Conservation (phyloP, 2,888 invertebrate genomes). For the Mystacides longicornis region DNA sequence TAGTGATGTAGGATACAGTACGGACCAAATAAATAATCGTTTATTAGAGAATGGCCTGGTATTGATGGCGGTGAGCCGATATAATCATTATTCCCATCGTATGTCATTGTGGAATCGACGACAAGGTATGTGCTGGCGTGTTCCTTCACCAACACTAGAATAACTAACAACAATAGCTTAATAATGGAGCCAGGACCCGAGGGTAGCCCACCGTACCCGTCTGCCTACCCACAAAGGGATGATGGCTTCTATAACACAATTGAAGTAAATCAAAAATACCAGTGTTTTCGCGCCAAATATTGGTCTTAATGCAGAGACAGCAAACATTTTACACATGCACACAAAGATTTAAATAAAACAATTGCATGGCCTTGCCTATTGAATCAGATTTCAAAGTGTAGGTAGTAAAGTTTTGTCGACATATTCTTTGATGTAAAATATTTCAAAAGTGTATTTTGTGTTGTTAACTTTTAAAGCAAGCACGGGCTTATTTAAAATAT, state of each 20-base stretch:
- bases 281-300: slow-evolving; percentile 6
- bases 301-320: not conserved
- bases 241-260: not conserved
- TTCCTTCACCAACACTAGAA: not conserved
- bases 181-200: slow-evolving; percentile 5
- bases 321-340: not conserved
- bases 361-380: too few relatives aligned
- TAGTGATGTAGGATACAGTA: too few relatives aligned
- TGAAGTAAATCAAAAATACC: slow-evolving; percentile 10
- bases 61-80: slow-evolving; percentile 25
- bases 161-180: slow-evolving; percentile 6
- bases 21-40: slow-evolving; percentile 24
- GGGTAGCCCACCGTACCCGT: too few relatives aligned
- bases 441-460: too few relatives aligned
- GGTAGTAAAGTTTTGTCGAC: too few relatives aligned
- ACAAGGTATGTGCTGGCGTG: not conserved
- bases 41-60: slow-evolving; percentile 24
- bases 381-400: too few relatives aligned
- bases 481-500: too few relatives aligned
- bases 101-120: slow-evolving; percentile 1
- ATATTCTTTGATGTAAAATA: too few relatives aligned
- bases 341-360: not conserved
- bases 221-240: not conserved
- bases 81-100: slow-evolving; percentile 16
- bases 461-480: too few relatives aligned